A percentile compares a stretch with the other conserved stretches of the same genome.
Conservation (phyloP, 2,113 vertebrate genomes). For the Lepus europaeus region DNA sequence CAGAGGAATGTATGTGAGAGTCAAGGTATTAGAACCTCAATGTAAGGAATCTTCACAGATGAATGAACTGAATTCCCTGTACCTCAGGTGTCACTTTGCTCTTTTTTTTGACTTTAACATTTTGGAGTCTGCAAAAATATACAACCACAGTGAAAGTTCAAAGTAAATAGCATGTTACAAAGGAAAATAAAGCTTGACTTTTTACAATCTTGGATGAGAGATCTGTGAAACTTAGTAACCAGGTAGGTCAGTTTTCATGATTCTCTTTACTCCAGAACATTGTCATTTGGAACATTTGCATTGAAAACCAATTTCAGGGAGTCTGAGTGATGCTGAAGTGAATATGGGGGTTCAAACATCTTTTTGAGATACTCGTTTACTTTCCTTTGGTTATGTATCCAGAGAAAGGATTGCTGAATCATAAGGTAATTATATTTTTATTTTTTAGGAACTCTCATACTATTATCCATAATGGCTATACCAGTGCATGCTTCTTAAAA, state of each 20-base stretch:
- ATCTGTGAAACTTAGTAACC: neutral
- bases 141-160: neutral
- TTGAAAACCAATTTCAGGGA: neutral
- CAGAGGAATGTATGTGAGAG: neutral
- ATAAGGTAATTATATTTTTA: neutral
- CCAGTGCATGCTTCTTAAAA: neutral
- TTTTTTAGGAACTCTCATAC: neutral
- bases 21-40: neutral
- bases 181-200: slow-evolving; percentile 33
- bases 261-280: neutral
- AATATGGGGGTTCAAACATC: neutral
- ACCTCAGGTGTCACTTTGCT: neutral
- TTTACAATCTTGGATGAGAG: slow-evolving; percentile 31
- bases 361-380: neutral
- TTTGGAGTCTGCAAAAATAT: neutral
- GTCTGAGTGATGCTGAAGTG: neutral
- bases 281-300: neutral
- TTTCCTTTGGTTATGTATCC: neutral
- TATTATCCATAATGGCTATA: neutral
- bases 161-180: slow-evolving; percentile 22
- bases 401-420: neutral
- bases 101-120: slow-evolving; percentile 15
- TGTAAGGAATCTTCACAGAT: neutral
- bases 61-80: neutral
- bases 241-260: neutral